These are phyloP conservation scores for Gobio occitaniae DNA, from an alignment of 2,797 vertebrate species.

Conservation along the genomic window DNA sequence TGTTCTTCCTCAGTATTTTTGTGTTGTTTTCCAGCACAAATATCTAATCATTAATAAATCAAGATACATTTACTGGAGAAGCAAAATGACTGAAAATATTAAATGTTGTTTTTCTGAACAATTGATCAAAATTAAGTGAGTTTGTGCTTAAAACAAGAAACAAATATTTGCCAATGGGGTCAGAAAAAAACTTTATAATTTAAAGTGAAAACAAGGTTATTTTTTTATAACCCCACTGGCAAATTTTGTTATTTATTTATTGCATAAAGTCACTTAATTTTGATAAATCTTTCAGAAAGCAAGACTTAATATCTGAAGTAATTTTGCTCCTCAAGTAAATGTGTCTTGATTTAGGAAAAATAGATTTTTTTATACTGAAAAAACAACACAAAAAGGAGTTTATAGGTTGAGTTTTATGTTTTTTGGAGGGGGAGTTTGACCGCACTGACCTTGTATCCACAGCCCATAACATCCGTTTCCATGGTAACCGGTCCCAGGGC, in stretches of 20 bases:
- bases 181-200: background rate
- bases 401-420: background rate
- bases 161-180: background rate
- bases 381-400: background rate
- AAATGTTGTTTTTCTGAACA: too few relatives aligned
- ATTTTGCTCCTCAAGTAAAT: background rate
- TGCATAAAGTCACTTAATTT: too few relatives aligned
- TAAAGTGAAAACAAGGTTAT: background rate
- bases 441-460: background rate
- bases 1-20: background rate
- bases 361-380: too few relatives aligned
- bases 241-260: too few relatives aligned
- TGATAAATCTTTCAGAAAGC: background rate
- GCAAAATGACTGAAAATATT: too few relatives aligned
- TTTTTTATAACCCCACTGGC: background rate
- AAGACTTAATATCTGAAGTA: background rate
- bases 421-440: background rate
- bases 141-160: background rate
- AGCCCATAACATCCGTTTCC: constrained; percentile 32
- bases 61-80: background rate
- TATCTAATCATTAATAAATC: background rate
- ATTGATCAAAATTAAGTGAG: background rate
- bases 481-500: background rate
- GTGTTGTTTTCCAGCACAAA: background rate
- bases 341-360: background rate